Evolutionary conservation across 2,888 invertebrate species (phyloP).

Genomic region (Formica aserva): DNA sequence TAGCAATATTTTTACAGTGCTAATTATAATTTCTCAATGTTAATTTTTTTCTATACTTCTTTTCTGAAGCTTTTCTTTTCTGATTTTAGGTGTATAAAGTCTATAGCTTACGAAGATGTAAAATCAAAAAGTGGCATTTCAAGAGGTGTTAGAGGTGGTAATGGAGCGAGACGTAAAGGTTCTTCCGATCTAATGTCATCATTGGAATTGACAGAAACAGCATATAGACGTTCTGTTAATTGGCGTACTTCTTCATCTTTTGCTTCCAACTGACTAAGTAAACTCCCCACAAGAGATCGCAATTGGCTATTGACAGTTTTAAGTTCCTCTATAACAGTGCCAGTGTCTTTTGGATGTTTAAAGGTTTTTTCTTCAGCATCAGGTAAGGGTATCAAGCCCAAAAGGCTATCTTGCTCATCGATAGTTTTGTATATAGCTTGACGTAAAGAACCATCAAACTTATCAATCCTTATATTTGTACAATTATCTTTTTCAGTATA

Average conservation of each 20-base stretch:
- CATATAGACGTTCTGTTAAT: conserved; percentile 87
- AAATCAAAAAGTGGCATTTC: conserved; percentile 89
- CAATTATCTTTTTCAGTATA: conserved; percentile 74
- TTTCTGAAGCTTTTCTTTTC: neutral
- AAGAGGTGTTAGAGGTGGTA: conserved; percentile 88
- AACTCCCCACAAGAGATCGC: conserved; percentile 87
- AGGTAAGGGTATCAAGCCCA: conserved; percentile 77
- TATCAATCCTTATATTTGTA: conserved; percentile 63
- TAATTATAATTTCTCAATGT: neutral
- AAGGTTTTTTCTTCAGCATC: conserved; percentile 78
- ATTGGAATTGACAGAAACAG: conserved; percentile 73
- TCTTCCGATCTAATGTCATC: conserved; percentile 77
- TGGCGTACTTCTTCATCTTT: conserved; percentile 89
- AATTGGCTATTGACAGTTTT: conserved; percentile 89
- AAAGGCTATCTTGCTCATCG: conserved; percentile 89
- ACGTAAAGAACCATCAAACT: conserved; percentile 78
- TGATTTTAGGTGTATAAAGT: conserved; percentile 3
- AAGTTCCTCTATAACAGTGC: conserved; percentile 89
- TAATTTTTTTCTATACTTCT: neutral
- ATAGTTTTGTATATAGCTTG: conserved; percentile 88
- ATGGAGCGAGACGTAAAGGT: conserved; percentile 80
- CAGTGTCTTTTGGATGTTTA: conserved; percentile 89
- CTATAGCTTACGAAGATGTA: conserved; percentile 69
- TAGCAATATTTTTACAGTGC: neutral
- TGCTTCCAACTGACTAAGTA: conserved; percentile 89